Evolutionary conservation across 1,140 invertebrate species (phyloP).

Genomic region (Neomicropteryx cornuta): DNA sequence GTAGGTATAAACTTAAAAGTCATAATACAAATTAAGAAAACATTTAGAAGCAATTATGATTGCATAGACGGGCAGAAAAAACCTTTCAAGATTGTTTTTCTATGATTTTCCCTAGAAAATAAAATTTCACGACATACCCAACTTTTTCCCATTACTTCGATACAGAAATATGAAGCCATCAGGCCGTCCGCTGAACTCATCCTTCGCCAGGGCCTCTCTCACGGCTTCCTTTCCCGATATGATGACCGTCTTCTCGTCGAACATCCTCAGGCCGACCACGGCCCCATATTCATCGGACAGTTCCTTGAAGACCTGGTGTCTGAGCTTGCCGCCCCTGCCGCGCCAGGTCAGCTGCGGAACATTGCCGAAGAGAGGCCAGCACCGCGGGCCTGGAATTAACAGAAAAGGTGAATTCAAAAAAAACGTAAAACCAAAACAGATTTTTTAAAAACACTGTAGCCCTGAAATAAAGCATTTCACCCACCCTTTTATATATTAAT

Average conservation of each 20-base stretch:
- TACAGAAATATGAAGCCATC: conserved; percentile 55
- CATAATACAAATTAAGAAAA: conserved; percentile 2
- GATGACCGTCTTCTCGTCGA: conserved; percentile 45
- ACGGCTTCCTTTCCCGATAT: conserved; percentile 49
- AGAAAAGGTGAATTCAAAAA: no score
- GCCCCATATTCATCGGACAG: conserved; percentile 47
- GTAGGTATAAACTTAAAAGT: no score
- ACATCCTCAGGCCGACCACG: conserved; percentile 47
- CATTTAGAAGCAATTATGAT: conserved; percentile 3
- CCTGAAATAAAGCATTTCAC: no score
- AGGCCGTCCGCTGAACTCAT: conserved; percentile 58
- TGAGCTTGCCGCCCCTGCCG: background rate
- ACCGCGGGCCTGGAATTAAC: conserved; percentile 12
- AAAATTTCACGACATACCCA: conserved; percentile 36
- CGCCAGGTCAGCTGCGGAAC: background rate
- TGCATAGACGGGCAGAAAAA: no score
- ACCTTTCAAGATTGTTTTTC: no score
- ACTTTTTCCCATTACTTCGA: conserved; percentile 48
- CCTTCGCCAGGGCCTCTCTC: conserved; percentile 44
- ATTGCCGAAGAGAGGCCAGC: conserved; percentile 11
- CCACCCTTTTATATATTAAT: no score
- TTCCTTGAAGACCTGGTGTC: conserved; percentile 14
- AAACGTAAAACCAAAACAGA: no score
- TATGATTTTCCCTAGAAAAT: no score
- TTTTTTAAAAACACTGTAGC: no score